These are phyloP conservation scores for Oryzias javanicus DNA, from an alignment of 2,113 vertebrate genomes.

Conservation along the genomic window DNA sequence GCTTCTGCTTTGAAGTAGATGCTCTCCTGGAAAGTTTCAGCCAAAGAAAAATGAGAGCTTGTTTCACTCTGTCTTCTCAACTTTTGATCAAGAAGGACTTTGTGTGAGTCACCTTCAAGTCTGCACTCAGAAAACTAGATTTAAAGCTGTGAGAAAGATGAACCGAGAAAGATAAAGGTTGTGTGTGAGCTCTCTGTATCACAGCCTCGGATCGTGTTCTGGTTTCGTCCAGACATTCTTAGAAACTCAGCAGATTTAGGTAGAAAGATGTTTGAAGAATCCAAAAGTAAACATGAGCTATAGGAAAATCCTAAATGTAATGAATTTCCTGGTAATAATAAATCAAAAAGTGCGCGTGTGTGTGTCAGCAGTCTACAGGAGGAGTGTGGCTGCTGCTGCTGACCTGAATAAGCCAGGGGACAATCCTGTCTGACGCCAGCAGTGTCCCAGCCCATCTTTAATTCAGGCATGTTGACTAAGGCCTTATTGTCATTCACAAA, in stretches of 20 bases:
- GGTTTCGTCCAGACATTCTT: not conserved
- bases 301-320: not conserved
- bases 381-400: slow-evolving; percentile 9
- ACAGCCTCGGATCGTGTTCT: not conserved
- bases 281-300: not conserved
- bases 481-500: slow-evolving; percentile 56
- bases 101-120: no score
- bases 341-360: slow-evolving; percentile 13
- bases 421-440: slow-evolving; percentile 37
- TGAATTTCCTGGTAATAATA: not conserved
- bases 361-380: not conserved
- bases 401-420: slow-evolving; percentile 46
- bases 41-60: no score
- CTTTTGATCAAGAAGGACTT: no score
- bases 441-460: slow-evolving; percentile 43
- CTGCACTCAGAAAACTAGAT: no score
- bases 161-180: no score
- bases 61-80: no score
- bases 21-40: no score
- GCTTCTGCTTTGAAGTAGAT: no score
- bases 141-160: no score
- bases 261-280: not conserved
- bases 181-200: not conserved
- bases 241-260: not conserved
- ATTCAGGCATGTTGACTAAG: slow-evolving; percentile 26